Base-by-base conservation (phyloP, 2,888 invertebrate species). In the Ormia ochracea region DNA sequence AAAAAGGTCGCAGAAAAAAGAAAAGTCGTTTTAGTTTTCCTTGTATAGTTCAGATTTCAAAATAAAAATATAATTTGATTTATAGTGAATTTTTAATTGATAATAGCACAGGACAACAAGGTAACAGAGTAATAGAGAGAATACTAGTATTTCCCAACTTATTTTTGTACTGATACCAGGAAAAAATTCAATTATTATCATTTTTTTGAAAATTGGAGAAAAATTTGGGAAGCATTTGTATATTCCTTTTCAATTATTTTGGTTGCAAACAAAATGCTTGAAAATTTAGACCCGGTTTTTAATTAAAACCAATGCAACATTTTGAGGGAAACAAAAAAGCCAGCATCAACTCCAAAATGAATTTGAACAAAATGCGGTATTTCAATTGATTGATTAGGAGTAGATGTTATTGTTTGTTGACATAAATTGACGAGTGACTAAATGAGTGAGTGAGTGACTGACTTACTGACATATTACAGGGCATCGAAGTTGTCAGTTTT, bases 351-450 rank as follows among this genome's bases (percentile, higher is more conserved):
- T 41, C 14, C 5, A 41, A 17, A 17, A 7, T 6, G 9, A 14
- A 48, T 7, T 31, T 50, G 19, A 59, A 45, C 45, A 38, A 45
- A 59, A 59, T 79, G 65, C 69, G 65, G 70, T 48, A 59, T 54
- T 76, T 26, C 33, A 61, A 54, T 76, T 80, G 79, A 80, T 76
- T 75, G 72, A 80, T 80, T 80, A 80, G 66, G 12, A 68, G 31
- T 26, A 45, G 66, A 75, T 72, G 14, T 23, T 65, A 26, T 41
- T 41, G 56, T 14, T 17, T 56, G 63, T 17, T 38, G 38, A 65
- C 31, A 59, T 41, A 9, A 45, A 19, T 52, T 52, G 36, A 45
- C n/a, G 36, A 28, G 19, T 52, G 28, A 12, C n/a, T 50, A 12
- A 26, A 12, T 50, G 28, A 70, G 9, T 26, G 48, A 70, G 4